Evolutionary conservation across 2,113 vertebrate species (phyloP).

Genomic region (Chloroceryle aenea): DNA sequence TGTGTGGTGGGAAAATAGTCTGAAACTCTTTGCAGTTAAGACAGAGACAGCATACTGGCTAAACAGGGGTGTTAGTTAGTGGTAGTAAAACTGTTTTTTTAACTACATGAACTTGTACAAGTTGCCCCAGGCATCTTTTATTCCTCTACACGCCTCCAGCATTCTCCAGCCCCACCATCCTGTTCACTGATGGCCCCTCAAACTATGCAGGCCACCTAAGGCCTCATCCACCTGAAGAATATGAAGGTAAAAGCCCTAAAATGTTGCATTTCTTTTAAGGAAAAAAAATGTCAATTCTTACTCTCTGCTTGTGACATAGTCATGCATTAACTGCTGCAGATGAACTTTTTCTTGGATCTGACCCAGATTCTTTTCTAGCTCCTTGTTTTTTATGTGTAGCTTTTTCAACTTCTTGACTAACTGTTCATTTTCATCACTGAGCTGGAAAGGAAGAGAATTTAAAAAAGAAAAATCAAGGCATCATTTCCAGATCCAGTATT

Average conservation of each 20-base stretch:
- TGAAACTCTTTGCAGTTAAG: neutral
- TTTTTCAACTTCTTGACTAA: constrained; percentile 69
- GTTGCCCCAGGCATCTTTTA: neutral
- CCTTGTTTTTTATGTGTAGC: constrained; percentile 58
- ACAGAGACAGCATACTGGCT: fast-evolving
- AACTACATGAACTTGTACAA: neutral
- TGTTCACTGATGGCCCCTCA: neutral
- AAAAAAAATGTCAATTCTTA: constrained; percentile 39
- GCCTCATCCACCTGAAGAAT: neutral
- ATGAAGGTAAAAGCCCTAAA: neutral
- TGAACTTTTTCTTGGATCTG: constrained; percentile 30
- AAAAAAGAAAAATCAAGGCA: neutral
- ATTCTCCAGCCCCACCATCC: neutral
- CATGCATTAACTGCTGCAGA: neutral
- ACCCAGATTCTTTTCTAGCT: constrained; percentile 49
- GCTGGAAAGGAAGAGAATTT: constrained; percentile 48
- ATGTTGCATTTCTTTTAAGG: neutral
- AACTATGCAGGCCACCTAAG: neutral
- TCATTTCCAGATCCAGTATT: neutral
- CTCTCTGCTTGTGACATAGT: constrained; percentile 55
- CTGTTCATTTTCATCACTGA: constrained; percentile 70
- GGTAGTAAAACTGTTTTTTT: neutral
- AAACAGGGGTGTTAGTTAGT: neutral
- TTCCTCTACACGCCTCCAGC: neutral
- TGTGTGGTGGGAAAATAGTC: neutral